A percentile compares a stretch with the other conserved stretches of the same genome.
These are phyloP conservation scores for Aradophagus sp. DNA, from an alignment of 1,140 invertebrate species.

Conservation along the genomic window DNA sequence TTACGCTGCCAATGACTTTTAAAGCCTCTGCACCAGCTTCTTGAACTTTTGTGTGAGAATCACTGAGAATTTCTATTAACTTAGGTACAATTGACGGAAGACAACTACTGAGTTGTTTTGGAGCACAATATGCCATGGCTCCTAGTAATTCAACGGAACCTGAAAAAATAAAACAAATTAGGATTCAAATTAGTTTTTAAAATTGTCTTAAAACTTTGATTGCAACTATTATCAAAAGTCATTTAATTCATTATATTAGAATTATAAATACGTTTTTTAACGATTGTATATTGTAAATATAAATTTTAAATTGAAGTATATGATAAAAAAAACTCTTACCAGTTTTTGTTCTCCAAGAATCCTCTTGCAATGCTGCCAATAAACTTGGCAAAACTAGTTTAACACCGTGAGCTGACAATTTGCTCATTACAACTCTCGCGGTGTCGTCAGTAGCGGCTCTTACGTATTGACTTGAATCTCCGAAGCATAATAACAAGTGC, in stretches of 20 bases:
- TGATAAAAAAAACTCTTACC: too few species aligned
- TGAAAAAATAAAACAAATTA: slow-evolving; percentile 62
- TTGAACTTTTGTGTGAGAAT: slow-evolving; percentile 99
- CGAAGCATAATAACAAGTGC: slow-evolving; percentile 95
- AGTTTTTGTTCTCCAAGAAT: slow-evolving; percentile 99
- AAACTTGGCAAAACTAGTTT: slow-evolving; percentile 95
- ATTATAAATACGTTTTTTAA: slow-evolving; percentile 4
- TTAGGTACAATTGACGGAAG: slow-evolving; percentile 99
- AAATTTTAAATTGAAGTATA: too few species aligned
- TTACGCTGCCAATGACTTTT: slow-evolving; percentile 97
- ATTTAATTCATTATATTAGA: background rate
- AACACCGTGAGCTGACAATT: slow-evolving; percentile 96
- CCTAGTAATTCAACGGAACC: slow-evolving; percentile 97
- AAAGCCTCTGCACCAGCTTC: slow-evolving; percentile 96
- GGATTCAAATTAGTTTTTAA: background rate
- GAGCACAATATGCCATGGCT: slow-evolving; percentile 98
- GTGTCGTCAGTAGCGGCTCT: slow-evolving; percentile 95
- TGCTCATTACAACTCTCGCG: slow-evolving; percentile 96
- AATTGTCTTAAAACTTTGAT: too few species aligned
- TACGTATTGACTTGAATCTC: slow-evolving; percentile 94
- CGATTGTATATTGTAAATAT: too few species aligned
- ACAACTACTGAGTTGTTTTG: slow-evolving; percentile 98
- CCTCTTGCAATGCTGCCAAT: slow-evolving; percentile 94
- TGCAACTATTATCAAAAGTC: background rate
- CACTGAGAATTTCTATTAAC: slow-evolving; percentile 96